A percentile compares a stretch with the other conserved stretches of the same genome.
Conservation (phyloP, 2,113 vertebrate species). For the Vulpes vulpes region DNA sequence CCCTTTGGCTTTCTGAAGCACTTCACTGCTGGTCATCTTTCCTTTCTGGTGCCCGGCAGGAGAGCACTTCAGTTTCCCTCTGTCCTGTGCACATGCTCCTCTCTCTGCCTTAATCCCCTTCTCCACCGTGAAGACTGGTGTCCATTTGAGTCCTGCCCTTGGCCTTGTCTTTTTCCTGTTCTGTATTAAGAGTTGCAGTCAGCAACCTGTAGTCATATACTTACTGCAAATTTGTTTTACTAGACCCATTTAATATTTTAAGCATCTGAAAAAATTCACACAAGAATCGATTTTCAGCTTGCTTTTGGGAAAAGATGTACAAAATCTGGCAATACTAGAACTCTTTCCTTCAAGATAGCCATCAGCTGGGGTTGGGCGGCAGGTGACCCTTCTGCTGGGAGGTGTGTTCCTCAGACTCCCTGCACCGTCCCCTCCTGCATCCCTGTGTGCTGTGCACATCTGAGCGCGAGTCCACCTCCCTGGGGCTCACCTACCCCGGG, state of each 20-base stretch:
- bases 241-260: neutral
- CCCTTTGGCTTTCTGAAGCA: neutral
- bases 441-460: neutral
- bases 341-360: neutral
- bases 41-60: neutral
- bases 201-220: neutral
- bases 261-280: neutral
- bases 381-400: neutral
- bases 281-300: neutral
- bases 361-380: too few species aligned
- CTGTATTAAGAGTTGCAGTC: neutral
- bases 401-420: neutral
- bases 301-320: neutral
- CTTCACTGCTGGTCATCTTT: neutral
- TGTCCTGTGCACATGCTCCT: neutral
- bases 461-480: neutral
- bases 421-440: neutral
- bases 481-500: fast-evolving
- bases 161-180: neutral
- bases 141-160: neutral
- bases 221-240: neutral
- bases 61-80: neutral
- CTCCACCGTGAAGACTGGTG: too few species aligned
- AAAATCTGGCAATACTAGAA: neutral
- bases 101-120: neutral